Evolutionary conservation across 2,113 vertebrate genomes (phyloP).

Genomic region (Perognathus longimembris): DNA sequence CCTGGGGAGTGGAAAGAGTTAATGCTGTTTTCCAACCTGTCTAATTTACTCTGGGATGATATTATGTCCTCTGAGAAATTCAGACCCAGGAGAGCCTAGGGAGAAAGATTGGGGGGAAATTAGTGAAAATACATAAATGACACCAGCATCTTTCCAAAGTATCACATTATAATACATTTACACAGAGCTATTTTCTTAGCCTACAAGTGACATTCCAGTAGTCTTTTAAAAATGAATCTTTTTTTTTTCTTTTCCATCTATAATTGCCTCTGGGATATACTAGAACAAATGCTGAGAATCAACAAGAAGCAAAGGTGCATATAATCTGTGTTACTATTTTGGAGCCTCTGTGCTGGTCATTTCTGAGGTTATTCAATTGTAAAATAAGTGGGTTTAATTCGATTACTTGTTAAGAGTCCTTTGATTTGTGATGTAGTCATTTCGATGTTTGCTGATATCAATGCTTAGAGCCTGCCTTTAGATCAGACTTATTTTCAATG

Average conservation of each 20-base stretch:
- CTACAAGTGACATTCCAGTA: conserved; percentile 42
- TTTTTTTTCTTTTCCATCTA: not conserved
- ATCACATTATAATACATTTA: conserved; percentile 31
- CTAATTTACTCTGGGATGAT: conserved; percentile 50
- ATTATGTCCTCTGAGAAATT: conserved; percentile 18
- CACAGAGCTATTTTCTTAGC: conserved; percentile 9
- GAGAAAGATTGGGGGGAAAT: not conserved
- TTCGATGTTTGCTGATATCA: not conserved
- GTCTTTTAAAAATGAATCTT: conserved; percentile 32
- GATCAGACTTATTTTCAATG: not conserved
- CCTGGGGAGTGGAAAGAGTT: conserved; percentile 56
- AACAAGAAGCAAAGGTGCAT: not conserved
- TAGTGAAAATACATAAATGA: conserved; percentile 5
- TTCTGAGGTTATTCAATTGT: not conserved
- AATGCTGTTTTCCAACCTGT: conserved; percentile 51
- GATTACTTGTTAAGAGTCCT: not conserved
- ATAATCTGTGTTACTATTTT: not conserved
- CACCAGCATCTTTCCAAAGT: not conserved
- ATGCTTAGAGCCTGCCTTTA: not conserved
- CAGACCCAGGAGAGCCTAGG: not conserved
- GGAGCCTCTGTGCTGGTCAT: not conserved
- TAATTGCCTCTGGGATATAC: not conserved
- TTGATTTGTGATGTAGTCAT: not conserved
- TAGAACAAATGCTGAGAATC: not conserved
- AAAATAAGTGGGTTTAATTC: not conserved